Evolutionary conservation across 2,888 invertebrate species (phyloP).

Genomic region (Chymomyza amoena): DNA sequence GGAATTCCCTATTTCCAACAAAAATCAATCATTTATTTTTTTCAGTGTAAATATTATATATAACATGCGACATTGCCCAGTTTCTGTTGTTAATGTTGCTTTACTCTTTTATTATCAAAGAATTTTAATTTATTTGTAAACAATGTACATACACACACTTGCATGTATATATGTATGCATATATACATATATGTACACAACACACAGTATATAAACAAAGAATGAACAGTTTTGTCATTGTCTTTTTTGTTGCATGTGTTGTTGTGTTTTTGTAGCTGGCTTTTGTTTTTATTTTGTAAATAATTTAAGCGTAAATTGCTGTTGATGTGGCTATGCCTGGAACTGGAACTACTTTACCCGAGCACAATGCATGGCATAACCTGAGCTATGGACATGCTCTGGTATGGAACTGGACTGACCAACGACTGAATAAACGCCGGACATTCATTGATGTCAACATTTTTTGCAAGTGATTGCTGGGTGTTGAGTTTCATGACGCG

Average conservation of each 20-base stretch:
- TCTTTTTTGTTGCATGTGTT: slow-evolving; percentile 18
- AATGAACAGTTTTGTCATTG: slow-evolving; percentile 27
- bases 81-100: slow-evolving; percentile 30
- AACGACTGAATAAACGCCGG: background rate
- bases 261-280: slow-evolving; percentile 8
- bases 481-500: slow-evolving; percentile 45
- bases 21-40: background rate
- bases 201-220: slow-evolving; percentile 1
- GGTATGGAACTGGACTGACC: background rate
- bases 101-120: slow-evolving; percentile 60
- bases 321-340: slow-evolving; percentile 33
- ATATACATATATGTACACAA: background rate
- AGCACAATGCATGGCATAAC: background rate
- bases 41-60: background rate
- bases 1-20: too few relatives aligned
- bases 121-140: slow-evolving; percentile 70
- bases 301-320: slow-evolving; percentile 60
- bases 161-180: too few relatives aligned
- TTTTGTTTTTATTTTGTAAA: slow-evolving; percentile 27
- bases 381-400: background rate
- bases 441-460: slow-evolving; percentile 57
- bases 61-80: background rate
- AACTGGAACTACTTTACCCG: background rate
- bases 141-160: slow-evolving; percentile 44
- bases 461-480: slow-evolving; percentile 48